phyloP scores from a whole-genome alignment of 1,140 invertebrate species.

The Lithobius niger region DNA sequence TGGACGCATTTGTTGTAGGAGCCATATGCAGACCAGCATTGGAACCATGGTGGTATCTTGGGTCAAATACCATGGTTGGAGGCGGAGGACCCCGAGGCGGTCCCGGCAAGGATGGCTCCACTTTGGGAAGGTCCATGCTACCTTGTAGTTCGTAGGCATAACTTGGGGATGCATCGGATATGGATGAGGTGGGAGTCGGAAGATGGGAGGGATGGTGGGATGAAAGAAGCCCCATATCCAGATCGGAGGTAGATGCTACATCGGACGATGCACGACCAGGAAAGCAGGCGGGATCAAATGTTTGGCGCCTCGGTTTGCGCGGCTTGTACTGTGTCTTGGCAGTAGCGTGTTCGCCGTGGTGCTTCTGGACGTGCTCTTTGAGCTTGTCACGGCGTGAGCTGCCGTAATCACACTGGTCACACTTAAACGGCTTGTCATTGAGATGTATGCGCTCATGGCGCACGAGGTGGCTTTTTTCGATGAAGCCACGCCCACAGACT shows the following conservation, averaged over 20 bases:
- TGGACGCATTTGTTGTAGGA: neutral
- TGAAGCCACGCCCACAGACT: slow-evolving; percentile 46
- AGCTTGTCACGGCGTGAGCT: slow-evolving; percentile 50
- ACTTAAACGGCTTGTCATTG: slow-evolving; percentile 43
- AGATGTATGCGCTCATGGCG: slow-evolving; percentile 49
- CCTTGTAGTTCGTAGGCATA: slow-evolving; percentile 1
- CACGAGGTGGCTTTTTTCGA: slow-evolving; percentile 50
- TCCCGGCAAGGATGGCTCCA: neutral
- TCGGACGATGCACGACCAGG: neutral
- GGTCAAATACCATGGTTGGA: slow-evolving; percentile 13
- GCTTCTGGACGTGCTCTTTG: slow-evolving; percentile 48
- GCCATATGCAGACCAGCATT: neutral
- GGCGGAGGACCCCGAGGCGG: neutral
- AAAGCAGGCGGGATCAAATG: slow-evolving; percentile 2
- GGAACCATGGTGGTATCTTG: slow-evolving; percentile 5
- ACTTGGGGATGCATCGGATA: neutral
- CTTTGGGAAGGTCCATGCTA: neutral
- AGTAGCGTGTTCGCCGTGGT: slow-evolving; percentile 42
- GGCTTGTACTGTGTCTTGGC: slow-evolving; percentile 40
- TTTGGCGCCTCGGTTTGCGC: slow-evolving; percentile 16
- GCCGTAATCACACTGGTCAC: slow-evolving; percentile 46
- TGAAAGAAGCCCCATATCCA: neutral
- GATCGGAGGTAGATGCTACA: neutral
- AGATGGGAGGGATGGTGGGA: neutral
- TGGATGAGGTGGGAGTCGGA: neutral